Evolutionary conservation across 2,113 vertebrate genomes (phyloP).

Genomic region (Hyperoodon ampullatus): DNA sequence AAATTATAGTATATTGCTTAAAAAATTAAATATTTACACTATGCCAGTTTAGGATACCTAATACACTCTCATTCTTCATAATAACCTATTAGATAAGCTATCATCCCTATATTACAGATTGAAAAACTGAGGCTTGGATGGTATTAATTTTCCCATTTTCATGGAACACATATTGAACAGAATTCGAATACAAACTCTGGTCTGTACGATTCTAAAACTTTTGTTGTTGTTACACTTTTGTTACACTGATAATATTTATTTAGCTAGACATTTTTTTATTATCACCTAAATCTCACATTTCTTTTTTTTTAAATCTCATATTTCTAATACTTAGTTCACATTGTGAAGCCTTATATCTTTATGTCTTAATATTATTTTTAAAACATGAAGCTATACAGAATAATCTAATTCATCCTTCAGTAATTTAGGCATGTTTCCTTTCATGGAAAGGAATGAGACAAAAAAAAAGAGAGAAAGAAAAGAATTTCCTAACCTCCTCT

Average conservation of each 20-base stretch:
- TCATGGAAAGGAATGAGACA: background rate
- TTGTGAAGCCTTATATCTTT: background rate
- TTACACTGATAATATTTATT: too few species aligned
- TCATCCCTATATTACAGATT: background rate
- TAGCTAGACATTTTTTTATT: background rate
- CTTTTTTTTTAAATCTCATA: background rate
- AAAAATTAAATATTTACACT: background rate
- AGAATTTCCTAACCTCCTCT: background rate
- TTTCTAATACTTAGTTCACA: background rate
- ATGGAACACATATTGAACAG: background rate
- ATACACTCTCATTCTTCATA: background rate
- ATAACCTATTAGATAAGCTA: background rate
- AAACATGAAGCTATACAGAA: background rate
- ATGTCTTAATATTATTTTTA: background rate
- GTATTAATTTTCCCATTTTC: slow-evolving; percentile 36
- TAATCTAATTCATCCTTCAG: background rate
- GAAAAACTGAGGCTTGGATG: background rate
- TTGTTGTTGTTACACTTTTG: background rate
- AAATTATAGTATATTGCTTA: background rate
- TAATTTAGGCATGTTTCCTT: background rate
- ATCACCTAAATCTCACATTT: background rate
- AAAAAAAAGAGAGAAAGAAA: slow-evolving; percentile 20
- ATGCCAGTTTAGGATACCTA: background rate
- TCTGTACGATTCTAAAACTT: background rate
- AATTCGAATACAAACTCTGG: background rate